Conservation (phyloP, 2,888 invertebrate genomes). For the Portevinia maculata region DNA sequence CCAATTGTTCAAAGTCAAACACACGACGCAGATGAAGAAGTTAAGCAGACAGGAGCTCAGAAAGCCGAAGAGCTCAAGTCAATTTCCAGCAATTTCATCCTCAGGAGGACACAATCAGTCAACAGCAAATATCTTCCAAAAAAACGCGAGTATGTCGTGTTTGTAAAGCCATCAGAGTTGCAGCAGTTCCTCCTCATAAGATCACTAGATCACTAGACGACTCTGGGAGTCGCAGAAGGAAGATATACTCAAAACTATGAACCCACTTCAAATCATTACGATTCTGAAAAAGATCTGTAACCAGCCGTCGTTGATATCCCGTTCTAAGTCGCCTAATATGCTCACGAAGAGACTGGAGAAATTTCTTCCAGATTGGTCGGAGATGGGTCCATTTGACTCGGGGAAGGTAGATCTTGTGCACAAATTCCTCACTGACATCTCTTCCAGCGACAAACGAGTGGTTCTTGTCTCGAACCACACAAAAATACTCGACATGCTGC, state of each 20-base stretch:
- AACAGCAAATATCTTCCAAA: slow-evolving; percentile 86
- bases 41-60: slow-evolving; percentile 83
- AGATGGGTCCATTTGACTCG: slow-evolving; percentile 82
- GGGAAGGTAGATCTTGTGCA: slow-evolving; percentile 86
- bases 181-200: slow-evolving; percentile 84
- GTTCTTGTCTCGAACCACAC: slow-evolving; percentile 87
- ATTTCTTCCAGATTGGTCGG: slow-evolving; percentile 77
- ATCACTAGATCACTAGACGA: slow-evolving; percentile 83
- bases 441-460: slow-evolving; percentile 83
- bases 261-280: slow-evolving; percentile 83
- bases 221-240: slow-evolving; percentile 81
- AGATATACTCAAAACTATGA: slow-evolving; percentile 63
- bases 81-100: slow-evolving; percentile 85
- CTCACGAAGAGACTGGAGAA: slow-evolving; percentile 77
- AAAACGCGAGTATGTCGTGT: slow-evolving; percentile 87
- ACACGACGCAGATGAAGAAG: slow-evolving; percentile 83
- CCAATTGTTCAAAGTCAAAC: slow-evolving; percentile 85
- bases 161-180: slow-evolving; percentile 84
- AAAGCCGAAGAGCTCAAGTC: slow-evolving; percentile 84
- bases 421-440: slow-evolving; percentile 83
- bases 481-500: slow-evolving; percentile 86
- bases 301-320: slow-evolving; percentile 84
- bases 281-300: slow-evolving; percentile 87
- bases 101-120: slow-evolving; percentile 86
- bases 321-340: slow-evolving; percentile 76